A percentile compares a stretch with the other conserved stretches of the same genome.
Conservation (phyloP, 2,888 invertebrate genomes). For the Tiphia femorata region DNA sequence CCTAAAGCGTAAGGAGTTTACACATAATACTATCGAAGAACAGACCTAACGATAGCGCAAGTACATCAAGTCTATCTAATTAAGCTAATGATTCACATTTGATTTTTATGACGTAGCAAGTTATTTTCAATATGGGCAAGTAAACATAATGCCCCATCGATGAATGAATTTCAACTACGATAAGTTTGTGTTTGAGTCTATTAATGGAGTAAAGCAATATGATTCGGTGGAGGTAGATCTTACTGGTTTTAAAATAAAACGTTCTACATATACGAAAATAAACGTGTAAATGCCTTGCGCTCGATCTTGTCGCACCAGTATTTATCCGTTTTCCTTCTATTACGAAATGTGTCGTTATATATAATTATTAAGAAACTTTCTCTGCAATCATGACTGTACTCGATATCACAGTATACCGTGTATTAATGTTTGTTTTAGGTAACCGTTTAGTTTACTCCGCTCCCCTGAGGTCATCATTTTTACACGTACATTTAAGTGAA, state of each 20-base stretch:
- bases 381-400: slow-evolving; percentile 11
- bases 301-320: slow-evolving; percentile 4
- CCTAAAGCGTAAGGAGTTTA: no score
- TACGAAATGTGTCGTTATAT: background rate
- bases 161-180: no score
- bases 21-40: no score
- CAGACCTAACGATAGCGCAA: no score
- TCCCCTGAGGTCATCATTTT: background rate
- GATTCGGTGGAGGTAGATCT: slow-evolving; percentile 13
- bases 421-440: slow-evolving; percentile 13
- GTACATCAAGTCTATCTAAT: no score
- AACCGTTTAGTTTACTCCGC: slow-evolving; percentile 4
- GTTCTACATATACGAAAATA: no score
- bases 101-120: no score
- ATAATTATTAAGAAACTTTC: slow-evolving; percentile 6
- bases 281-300: slow-evolving; percentile 12
- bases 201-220: no score
- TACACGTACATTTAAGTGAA: background rate
- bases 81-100: no score
- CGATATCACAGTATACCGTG: slow-evolving; percentile 35
- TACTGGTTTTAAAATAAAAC: slow-evolving; percentile 6
- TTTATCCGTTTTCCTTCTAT: background rate
- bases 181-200: no score
- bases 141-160: no score
- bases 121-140: no score